Percentiles rank a stretch among this genome's conserved stretches.
These are phyloP conservation scores for Charaxes varanes DNA, from an alignment of 1,140 invertebrate genomes.

Conservation along the genomic window DNA sequence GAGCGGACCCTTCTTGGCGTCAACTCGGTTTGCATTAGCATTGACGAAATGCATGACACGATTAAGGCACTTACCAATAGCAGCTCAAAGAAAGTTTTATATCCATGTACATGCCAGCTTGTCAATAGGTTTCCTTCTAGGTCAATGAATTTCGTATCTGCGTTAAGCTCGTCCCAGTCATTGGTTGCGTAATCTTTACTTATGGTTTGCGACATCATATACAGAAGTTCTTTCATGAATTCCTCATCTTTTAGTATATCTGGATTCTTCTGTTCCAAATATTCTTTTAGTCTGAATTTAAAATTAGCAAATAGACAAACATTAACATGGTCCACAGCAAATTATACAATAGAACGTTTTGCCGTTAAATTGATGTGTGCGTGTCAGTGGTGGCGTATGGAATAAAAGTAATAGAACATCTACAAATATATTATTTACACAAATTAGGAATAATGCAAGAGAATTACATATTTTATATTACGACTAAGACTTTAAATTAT, in stretches of 20 bases:
- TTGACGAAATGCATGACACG: too few species aligned
- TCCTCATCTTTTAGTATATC: slow-evolving; percentile 28
- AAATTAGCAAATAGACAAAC: not conserved
- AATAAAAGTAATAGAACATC: too few species aligned
- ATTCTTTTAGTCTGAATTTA: slow-evolving; percentile 27
- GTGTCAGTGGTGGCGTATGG: too few species aligned
- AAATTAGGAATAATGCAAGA: too few species aligned
- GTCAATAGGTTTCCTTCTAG: slow-evolving; percentile 35
- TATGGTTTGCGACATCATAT: slow-evolving; percentile 35
- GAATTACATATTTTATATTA: too few species aligned
- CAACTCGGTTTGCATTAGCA: too few species aligned
- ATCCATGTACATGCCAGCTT: slow-evolving; percentile 52
- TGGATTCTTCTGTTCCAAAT: slow-evolving; percentile 31
- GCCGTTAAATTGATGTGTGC: too few species aligned
- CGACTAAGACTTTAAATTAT: too few species aligned
- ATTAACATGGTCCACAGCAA: too few species aligned
- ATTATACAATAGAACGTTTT: too few species aligned
- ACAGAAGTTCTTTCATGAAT: slow-evolving; percentile 32
- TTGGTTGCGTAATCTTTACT: slow-evolving; percentile 40
- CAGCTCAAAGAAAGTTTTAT: slow-evolving; percentile 52
- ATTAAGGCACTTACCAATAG: slow-evolving; percentile 45
- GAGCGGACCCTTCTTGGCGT: too few species aligned
- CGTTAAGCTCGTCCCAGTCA: slow-evolving; percentile 48
- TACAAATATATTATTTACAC: too few species aligned
- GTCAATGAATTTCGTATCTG: slow-evolving; percentile 21